Base-by-base conservation (phyloP, 2,113 vertebrate genomes). In the Australoheros scitulus region DNA sequence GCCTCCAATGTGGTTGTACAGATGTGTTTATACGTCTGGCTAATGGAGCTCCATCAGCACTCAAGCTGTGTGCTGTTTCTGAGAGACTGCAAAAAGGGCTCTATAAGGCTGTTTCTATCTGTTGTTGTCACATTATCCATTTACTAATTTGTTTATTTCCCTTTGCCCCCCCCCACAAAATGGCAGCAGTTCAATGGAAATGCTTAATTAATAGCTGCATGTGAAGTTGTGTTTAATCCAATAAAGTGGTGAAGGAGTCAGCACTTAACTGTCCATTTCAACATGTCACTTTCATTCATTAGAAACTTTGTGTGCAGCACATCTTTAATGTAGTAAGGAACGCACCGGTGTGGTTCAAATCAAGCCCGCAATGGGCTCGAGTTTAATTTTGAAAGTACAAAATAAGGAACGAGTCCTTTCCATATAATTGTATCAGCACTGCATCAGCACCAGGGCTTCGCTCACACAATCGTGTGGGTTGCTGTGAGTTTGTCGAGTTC, bases 1-100 rank as follows among this genome's bases (percentile, higher is more conserved):
- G 83, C 34, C 84, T 87, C 83, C 83, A 74, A 76, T 88, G 80
- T 86, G 83, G 74, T 75, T 58, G 84, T 87, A 70, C 79, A 89
- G 87, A 86, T 87, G 90, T 87, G 86, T 89, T 85, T 90, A 81
- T 79, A 63, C 24, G 70, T 55, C 61, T 61, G 77, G 70, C 87
- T 92, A 91, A 93, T 92, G 89, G 91, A 85, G 70, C 60, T 79
- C 84, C 85, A 89, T 91, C 90, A 80, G 85, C 82, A 80, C 75
- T 88, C 70, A 55, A 84, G 81, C 84, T 85, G 84, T 86, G 80
- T 80, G 85, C 82, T 82, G 79, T 89, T 90, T 92, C 68, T 74
- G 55, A 81, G 79, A 87, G 82, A 50, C 81, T 61, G 74, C 7
- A 84, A 79, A 84, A 77, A 79, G 24, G 68, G 41, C 82, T 89